Base-by-base conservation (phyloP, 1,140 invertebrate genomes). In the Hirudo medicinalis region DNA sequence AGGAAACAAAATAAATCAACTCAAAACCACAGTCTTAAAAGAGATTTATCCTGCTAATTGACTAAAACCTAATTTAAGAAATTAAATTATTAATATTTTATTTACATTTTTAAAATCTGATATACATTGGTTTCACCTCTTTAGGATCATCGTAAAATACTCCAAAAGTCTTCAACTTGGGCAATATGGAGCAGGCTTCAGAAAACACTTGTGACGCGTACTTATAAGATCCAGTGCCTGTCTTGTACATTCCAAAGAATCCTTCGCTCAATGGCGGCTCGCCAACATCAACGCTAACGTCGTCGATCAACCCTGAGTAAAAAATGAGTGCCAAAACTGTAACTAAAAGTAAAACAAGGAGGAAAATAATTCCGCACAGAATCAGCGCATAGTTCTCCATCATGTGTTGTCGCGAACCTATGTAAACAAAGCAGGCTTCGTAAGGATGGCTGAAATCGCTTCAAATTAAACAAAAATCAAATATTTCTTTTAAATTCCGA, bases 91-190 rank as follows among this genome's bases (percentile, higher is more conserved):
- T 49, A 13, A 49, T 8, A 49, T 49, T 15, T 49, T 49, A 15
- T 8, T 5, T 11, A 13, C 1, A 49, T 49, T 49, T 49, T 49
- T 49, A 17, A 49, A 5, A 49, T 5, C 43, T 15, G 15, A 49
- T 13, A 11, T 5, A 57, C n/a, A n/a, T n/a, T n/a, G n/a, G 4
- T 22, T 27, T 60, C 20, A 63, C 57, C 29, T 25, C 8, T 63
- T 63, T 63, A 22, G 57, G 57, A 63, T 63, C 57, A n/a, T 63
- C 57, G 19, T 63, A 63, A 63, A 63, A 63, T 13, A 63, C 57
- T 11, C 57, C 57, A 32, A 63, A 63, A 22, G 57, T 63, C 22
- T 22, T 25, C 57, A 63, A 63, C 57, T 22, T 63, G 57, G 57
- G 57, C 29, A 32, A 22, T 25, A 63, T 63, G 11, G 57, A 63